A percentile compares a stretch with the other conserved stretches of the same genome.
These are phyloP conservation scores for Clytia hemisphaerica DNA, from an alignment of 30 jellyfish, hydroid and myxozoan genomes.

Conservation along the genomic window DNA sequence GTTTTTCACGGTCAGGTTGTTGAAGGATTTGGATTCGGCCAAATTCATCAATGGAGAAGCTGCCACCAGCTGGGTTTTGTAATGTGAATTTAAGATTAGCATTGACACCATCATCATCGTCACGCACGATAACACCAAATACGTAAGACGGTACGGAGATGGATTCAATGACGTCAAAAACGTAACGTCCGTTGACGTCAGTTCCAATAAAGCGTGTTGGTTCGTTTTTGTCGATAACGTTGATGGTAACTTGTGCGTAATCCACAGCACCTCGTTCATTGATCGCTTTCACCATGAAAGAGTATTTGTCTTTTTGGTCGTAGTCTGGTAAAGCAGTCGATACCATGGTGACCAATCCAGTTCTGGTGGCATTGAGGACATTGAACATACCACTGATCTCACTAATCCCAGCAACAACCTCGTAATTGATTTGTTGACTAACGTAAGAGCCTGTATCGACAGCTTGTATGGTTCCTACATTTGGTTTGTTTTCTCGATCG, in stretches of 20 bases:
- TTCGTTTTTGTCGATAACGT: conserved; percentile 50
- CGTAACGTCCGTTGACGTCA: conserved; percentile 29
- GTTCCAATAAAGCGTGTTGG: conserved; percentile 42
- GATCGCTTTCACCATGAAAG: conserved; percentile 38
- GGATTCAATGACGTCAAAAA: conserved; percentile 38
- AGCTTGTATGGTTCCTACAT: conserved; percentile 41
- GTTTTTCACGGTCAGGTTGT: conserved; percentile 54
- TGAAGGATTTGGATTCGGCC: conserved; percentile 35
- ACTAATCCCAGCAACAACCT: conserved; percentile 17
- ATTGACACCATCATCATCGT: conserved; percentile 33
- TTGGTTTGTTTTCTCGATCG: conserved; percentile 6
- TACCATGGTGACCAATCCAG: conserved; percentile 20
- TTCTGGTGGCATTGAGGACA: conserved; percentile 8
- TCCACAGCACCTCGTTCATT: conserved; percentile 55
- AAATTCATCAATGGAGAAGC: conserved; percentile 32
- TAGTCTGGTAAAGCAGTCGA: conserved; percentile 7
- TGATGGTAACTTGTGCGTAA: conserved; percentile 43
- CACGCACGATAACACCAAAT: conserved; percentile 33
- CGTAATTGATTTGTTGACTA: conserved; percentile 28
- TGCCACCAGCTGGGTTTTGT: conserved; percentile 1
- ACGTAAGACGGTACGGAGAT: conserved; percentile 22
- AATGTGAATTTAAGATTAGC: conserved; percentile 13
- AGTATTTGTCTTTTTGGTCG: neutral
- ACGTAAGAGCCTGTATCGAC: conserved; percentile 40
- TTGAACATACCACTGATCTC: conserved; percentile 12